Evolutionary conservation across 1,140 invertebrate species (phyloP), one percentile per base, ranked within the genome.

Genomic region (Leptinotarsa texana): DNA sequence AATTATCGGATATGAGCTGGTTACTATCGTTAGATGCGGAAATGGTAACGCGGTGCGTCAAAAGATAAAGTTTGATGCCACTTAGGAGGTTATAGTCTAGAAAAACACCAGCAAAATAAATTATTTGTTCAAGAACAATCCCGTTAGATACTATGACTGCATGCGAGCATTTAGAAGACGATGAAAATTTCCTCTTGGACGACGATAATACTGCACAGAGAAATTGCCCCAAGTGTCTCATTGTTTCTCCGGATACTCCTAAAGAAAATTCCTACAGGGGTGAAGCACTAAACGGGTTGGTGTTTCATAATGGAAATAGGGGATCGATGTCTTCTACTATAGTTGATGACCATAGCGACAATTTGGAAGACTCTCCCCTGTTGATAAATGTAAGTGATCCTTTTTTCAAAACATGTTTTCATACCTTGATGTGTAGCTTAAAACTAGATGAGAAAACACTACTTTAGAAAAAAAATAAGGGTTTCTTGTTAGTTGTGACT

Each of bases 331-430:
- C 61, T 68, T 47, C 70, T 13, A 66, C 70, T 4, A 57, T 57
- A 17, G n/a, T 57, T 75, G 77, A 80, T 48, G 74, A 75, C 18
- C 69, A 76, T 27, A 68, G 73, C 22, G 75, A 81, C 57, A 75
- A 72, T 70, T 77, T 76, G 51, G 80, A 82, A 75, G 81, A 82
- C 74, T 80, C 81, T 62, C 80, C 82, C 6, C 68, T 83, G 49
- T 78, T 78, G 66, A 80, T 77, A 47, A 79, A 81, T 77, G 76
- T 79, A 78, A 79, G 75, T 80, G 49, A 42, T 42, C 8, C 33
- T 74, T 47, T 22, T 33, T 65, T 67, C 57, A 57, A 63, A 24
- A 57, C 22, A 48, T 57, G 33, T 63, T 71, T 57, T 27, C 33
- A 66, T 15, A 70, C 5, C 48, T 21, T 18, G 22, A 65, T 33